Conservation (phyloP, 2,113 vertebrate genomes). For the Sinocyclocheilus anshuiensis region DNA sequence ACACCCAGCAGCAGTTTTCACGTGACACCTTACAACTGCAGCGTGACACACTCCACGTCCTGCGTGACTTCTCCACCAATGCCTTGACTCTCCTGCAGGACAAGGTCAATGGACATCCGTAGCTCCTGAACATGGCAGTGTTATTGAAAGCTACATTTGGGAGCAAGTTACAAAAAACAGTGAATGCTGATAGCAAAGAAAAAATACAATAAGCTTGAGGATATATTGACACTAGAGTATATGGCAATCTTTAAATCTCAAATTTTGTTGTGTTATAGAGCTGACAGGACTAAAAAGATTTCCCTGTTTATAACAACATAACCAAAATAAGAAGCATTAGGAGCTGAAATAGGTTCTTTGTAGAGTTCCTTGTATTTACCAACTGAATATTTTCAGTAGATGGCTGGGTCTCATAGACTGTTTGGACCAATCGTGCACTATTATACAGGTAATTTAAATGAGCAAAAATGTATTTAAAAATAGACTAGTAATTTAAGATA, state of each 20-base stretch:
- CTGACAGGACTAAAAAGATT: constrained; percentile 10
- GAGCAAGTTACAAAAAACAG: constrained; percentile 3
- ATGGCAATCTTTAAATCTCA: constrained; percentile 2
- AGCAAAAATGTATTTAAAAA: constrained; percentile 14
- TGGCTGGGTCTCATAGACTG: neutral
- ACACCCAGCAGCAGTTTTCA: constrained; percentile 76
- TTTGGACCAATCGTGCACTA: neutral
- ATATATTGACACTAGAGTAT: constrained; percentile 25
- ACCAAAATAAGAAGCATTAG: constrained; percentile 5
- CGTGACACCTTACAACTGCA: constrained; percentile 75
- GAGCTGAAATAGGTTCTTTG: neutral
- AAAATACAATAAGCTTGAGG: neutral
- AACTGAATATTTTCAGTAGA: constrained; percentile 11
- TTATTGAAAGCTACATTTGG: neutral
- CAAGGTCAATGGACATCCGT: constrained; percentile 58
- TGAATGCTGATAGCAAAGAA: neutral
- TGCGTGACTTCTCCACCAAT: constrained; percentile 73
- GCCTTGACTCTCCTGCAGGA: constrained; percentile 71
- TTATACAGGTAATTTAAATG: constrained; percentile 2
- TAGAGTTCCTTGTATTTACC: neutral
- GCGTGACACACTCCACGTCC: constrained; percentile 72
- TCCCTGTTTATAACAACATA: neutral
- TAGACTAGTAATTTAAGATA: neutral
- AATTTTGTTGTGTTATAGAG: neutral
- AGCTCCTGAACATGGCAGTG: neutral